Evolutionary conservation across 2,888 invertebrate species (phyloP).

Genomic region (Athalia cordata): DNA sequence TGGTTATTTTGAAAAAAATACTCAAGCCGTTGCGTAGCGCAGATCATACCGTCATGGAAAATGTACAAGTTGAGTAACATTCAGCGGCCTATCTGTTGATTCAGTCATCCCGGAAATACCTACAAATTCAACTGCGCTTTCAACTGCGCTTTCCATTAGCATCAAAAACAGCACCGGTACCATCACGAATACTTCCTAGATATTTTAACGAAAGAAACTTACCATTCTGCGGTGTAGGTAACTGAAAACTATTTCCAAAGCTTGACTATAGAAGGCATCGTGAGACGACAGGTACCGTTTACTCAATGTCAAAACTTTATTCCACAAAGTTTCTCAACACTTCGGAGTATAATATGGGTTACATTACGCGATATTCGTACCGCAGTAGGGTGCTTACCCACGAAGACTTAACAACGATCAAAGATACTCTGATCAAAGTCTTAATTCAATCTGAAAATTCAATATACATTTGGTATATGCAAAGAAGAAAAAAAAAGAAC

Average conservation of each 20-base stretch:
- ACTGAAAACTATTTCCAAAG: conserved; percentile 39
- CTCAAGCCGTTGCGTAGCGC: no score
- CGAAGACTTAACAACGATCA: no score
- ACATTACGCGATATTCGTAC: not conserved
- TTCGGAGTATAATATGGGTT: not conserved
- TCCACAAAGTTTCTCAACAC: conserved; percentile 7
- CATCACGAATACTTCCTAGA: conserved; percentile 15
- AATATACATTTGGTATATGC: no score
- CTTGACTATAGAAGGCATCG: not conserved
- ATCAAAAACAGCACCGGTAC: not conserved
- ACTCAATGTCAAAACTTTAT: conserved; percentile 28
- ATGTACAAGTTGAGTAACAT: no score
- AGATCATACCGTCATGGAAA: no score
- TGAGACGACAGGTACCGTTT: conserved; percentile 28
- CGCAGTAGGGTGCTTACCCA: not conserved
- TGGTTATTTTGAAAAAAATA: no score
- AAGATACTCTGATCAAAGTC: no score
- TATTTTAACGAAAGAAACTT: conserved; percentile 13
- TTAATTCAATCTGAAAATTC: no score
- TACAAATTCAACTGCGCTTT: no score
- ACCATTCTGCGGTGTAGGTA: conserved; percentile 33
- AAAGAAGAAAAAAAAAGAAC: no score
- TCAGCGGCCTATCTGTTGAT: not conserved
- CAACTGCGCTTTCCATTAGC: not conserved
- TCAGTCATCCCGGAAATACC: not conserved